Evolutionary conservation across 64 coral and sea anemone genomes (phyloP).

Genomic region (Acropora yongei): DNA sequence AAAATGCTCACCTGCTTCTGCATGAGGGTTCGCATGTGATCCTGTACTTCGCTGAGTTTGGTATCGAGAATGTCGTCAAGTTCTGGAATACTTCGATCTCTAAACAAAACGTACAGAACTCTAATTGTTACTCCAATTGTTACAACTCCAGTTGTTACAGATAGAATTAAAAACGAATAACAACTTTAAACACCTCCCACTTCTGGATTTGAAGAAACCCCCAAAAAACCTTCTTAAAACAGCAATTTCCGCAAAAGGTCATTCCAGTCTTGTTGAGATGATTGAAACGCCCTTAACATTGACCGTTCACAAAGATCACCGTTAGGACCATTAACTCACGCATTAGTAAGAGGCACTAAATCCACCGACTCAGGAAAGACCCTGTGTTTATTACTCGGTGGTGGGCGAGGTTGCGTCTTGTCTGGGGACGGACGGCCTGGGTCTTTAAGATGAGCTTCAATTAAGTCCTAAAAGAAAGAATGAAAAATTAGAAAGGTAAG

Average conservation of each 20-base stretch:
- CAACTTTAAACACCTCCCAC: too few relatives aligned
- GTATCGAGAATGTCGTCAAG: constrained; percentile 82
- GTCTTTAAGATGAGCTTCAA: constrained; percentile 57
- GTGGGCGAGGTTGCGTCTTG: constrained; percentile 32
- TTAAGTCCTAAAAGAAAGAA: constrained; percentile 37
- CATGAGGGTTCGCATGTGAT: constrained; percentile 89
- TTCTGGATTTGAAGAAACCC: too few relatives aligned
- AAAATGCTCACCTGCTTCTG: constrained; percentile 73
- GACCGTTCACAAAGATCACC: background rate
- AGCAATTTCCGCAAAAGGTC: background rate
- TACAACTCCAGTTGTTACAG: too few relatives aligned
- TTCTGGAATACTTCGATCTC: constrained; percentile 87
- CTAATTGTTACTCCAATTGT: background rate
- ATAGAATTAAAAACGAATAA: too few relatives aligned
- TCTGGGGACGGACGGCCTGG: constrained; percentile 65
- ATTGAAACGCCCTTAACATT: too few relatives aligned
- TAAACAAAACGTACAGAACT: background rate
- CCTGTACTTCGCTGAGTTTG: constrained; percentile 81
- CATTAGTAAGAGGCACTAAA: constrained; percentile 54
- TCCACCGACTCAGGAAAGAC: constrained; percentile 71
- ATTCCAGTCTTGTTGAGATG: too few relatives aligned
- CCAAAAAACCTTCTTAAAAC: too few relatives aligned
- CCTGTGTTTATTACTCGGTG: constrained; percentile 30
- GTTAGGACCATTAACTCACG: constrained; percentile 38
- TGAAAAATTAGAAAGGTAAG: too few relatives aligned